Evolutionary conservation across 2,797 vertebrate species (phyloP).

Genomic region (Channa striata): DNA sequence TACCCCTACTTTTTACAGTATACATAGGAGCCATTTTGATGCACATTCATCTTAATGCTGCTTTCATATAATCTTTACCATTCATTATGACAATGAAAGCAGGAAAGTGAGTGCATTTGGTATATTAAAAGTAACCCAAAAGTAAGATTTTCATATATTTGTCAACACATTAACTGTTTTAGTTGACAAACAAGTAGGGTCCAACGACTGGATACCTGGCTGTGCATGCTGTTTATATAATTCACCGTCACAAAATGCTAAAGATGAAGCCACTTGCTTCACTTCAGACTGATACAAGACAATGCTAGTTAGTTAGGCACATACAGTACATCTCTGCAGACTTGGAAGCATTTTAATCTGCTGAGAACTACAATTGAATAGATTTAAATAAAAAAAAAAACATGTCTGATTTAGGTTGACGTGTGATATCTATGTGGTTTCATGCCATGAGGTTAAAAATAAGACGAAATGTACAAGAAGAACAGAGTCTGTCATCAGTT

Average conservation of each 20-base stretch:
- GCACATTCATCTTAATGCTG: conserved; percentile 41
- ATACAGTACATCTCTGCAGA: conserved; percentile 83
- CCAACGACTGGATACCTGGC: conserved; percentile 56
- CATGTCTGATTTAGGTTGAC: conserved; percentile 49
- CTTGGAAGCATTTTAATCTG: conserved; percentile 80
- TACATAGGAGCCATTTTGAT: conserved; percentile 30
- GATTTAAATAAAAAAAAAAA: conserved; percentile 53
- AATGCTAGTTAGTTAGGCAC: conserved; percentile 84
- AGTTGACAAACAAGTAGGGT: conserved; percentile 47
- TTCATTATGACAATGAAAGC: conserved; percentile 44
- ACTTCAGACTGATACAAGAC: conserved; percentile 74
- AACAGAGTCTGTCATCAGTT: conserved; percentile 40
- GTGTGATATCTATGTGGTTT: conserved; percentile 49
- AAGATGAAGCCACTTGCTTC: conserved; percentile 53
- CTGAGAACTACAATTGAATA: conserved; percentile 74
- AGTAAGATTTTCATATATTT: conserved; percentile 39
- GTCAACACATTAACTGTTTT: conserved; percentile 46
- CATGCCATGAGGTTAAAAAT: conserved; percentile 56
- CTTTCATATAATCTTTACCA: conserved; percentile 24
- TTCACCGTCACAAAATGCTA: conserved; percentile 68
- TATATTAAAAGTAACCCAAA: conserved; percentile 20
- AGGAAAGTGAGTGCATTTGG: conserved; percentile 28
- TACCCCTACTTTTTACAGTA: conserved; percentile 36
- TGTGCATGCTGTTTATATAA: conserved; percentile 75
- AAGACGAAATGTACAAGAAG: conserved; percentile 50